phyloP scores from a whole-genome alignment of 2,113 vertebrate genomes.

The Heloderma charlesbogerti region DNA sequence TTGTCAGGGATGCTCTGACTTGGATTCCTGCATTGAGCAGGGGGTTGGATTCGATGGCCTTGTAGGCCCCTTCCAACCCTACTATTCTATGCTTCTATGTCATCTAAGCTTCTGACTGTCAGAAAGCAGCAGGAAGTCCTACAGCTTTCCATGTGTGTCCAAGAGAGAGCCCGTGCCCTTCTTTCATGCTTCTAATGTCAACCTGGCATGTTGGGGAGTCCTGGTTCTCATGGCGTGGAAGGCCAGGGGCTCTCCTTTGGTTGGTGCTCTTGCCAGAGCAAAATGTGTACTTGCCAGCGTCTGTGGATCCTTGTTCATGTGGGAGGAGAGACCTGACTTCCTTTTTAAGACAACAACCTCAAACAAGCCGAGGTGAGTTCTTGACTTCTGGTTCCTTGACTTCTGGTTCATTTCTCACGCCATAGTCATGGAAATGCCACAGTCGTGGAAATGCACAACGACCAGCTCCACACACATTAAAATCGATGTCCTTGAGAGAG shows the following conservation, averaged over 20 bases:
- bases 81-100: too few species aligned
- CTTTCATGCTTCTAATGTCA: background rate
- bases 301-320: background rate
- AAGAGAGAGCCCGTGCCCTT: background rate
- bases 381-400: background rate
- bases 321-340: background rate
- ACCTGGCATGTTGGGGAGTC: background rate
- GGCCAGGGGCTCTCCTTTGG: background rate
- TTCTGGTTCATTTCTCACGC: background rate
- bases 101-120: background rate
- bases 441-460: background rate
- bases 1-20: too few species aligned
- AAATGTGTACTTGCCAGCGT: background rate
- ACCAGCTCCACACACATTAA: background rate
- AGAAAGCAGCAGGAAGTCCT: background rate
- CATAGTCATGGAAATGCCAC: background rate
- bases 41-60: too few species aligned
- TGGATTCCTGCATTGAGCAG: too few species aligned
- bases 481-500: background rate
- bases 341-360: background rate
- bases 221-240: background rate
- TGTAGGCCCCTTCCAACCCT: too few species aligned
- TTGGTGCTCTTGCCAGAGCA: background rate
- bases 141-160: background rate
- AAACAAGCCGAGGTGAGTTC: background rate